A percentile compares a stretch with the other conserved stretches of the same genome.
phyloP scores from a whole-genome alignment of 2,888 invertebrate genomes.

The Dolomedes plantarius region DNA sequence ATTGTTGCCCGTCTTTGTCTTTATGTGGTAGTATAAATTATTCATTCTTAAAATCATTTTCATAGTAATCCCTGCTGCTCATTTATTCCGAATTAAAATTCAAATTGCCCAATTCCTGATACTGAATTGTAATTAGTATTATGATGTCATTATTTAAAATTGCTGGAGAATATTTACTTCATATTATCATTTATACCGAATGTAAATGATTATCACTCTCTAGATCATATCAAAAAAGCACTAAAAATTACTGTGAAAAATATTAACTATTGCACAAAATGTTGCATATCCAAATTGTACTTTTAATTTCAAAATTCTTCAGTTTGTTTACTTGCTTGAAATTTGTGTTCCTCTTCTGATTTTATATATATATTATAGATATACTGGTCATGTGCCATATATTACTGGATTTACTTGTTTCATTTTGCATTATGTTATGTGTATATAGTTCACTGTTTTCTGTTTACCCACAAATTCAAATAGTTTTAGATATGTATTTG shows the following conservation, averaged over 20 bases:
- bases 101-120: conserved; percentile 47
- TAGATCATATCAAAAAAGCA: conserved; percentile 50
- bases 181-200: neutral
- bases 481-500: neutral
- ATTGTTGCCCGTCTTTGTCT: too few species aligned
- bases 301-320: neutral
- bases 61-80: conserved; percentile 13
- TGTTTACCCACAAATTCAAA: conserved; percentile 10
- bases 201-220: neutral
- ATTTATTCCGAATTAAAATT: conserved; percentile 49
- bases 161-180: neutral
- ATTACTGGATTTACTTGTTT: conserved; percentile 29
- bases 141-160: neutral
- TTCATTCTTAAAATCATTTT: too few species aligned
- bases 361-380: conserved; percentile 25
- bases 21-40: too few species aligned
- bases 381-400: conserved; percentile 58
- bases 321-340: neutral
- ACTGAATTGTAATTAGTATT: neutral
- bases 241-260: neutral
- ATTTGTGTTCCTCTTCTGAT: conserved; percentile 24
- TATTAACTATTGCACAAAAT: conserved; percentile 24
- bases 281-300: conserved; percentile 36
- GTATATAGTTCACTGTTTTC: conserved; percentile 29
- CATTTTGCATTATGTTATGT: neutral